Percentiles rank a stretch among this genome's conserved stretches.
These are phyloP conservation scores for Anguilla marmorata DNA, from an alignment of 2,797 vertebrate species.

Conservation along the genomic window DNA sequence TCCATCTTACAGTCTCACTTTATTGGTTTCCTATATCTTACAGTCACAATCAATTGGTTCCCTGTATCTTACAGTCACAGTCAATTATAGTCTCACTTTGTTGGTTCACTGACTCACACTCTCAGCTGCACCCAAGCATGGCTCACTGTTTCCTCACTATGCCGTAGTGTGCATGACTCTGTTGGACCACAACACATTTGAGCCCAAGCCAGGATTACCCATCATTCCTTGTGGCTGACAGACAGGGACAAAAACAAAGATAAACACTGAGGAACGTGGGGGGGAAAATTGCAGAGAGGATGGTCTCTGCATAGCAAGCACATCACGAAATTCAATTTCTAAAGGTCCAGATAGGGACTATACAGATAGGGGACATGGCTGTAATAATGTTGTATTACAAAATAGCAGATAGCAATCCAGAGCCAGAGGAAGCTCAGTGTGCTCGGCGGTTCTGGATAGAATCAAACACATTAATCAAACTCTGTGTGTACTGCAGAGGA, in stretches of 20 bases:
- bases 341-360: slow-evolving; percentile 12
- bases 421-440: slow-evolving; percentile 19
- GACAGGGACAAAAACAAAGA: background rate
- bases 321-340: background rate
- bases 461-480: slow-evolving; percentile 15
- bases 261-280: background rate
- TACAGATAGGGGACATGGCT: background rate
- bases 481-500: too few relatives aligned
- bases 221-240: background rate
- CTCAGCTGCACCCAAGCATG: background rate
- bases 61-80: background rate
- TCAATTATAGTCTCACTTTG: background rate
- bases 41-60: too few relatives aligned
- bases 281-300: background rate
- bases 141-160: background rate
- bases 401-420: slow-evolving; percentile 12
- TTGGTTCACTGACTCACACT: background rate
- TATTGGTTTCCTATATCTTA: background rate
- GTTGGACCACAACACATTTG: background rate
- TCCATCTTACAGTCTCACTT: background rate
- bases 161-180: background rate
- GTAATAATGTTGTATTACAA: slow-evolving; percentile 17
- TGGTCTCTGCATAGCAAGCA: background rate
- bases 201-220: background rate
- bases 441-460: slow-evolving; percentile 10